A percentile compares a stretch with the other conserved stretches of the same genome.
Conservation (phyloP, 2,113 vertebrate species). For the Apaloderma vittatum region DNA sequence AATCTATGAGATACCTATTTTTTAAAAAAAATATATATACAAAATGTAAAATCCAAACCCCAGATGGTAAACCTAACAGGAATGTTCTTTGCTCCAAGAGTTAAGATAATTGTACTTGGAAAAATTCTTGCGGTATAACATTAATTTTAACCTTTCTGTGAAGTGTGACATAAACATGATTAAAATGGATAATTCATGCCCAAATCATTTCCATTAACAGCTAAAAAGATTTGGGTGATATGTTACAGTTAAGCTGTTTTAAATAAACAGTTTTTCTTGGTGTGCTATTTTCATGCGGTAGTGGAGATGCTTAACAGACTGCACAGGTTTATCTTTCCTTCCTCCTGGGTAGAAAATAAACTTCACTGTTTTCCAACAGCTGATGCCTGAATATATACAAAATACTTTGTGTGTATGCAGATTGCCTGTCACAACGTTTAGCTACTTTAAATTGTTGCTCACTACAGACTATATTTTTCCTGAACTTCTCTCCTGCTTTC, state of each 20-base stretch:
- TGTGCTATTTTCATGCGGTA: slow-evolving; percentile 8
- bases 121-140: slow-evolving; percentile 22
- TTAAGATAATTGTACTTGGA: slow-evolving; percentile 51
- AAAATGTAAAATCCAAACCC: background rate
- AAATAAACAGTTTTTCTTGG: slow-evolving; percentile 20
- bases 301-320: background rate
- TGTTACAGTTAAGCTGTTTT: background rate
- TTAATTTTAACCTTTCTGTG: slow-evolving; percentile 50
- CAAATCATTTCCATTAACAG: slow-evolving; percentile 3
- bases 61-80: background rate
- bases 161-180: slow-evolving; percentile 28
- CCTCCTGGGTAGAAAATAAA: background rate
- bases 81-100: slow-evolving; percentile 29
- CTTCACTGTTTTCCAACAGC: background rate
- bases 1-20: background rate
- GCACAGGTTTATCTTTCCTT: background rate
- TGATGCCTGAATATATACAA: background rate
- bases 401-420: background rate
- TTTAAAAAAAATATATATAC: background rate
- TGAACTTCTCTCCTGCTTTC: background rate
- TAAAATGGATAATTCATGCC: slow-evolving; percentile 27
- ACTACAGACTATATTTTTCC: background rate
- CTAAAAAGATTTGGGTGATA: slow-evolving; percentile 23
- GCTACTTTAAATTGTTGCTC: background rate
- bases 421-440: background rate